These are phyloP conservation scores for Adrianichthys oophorus DNA, from an alignment of 2,797 vertebrate genomes.

Conservation along the genomic window DNA sequence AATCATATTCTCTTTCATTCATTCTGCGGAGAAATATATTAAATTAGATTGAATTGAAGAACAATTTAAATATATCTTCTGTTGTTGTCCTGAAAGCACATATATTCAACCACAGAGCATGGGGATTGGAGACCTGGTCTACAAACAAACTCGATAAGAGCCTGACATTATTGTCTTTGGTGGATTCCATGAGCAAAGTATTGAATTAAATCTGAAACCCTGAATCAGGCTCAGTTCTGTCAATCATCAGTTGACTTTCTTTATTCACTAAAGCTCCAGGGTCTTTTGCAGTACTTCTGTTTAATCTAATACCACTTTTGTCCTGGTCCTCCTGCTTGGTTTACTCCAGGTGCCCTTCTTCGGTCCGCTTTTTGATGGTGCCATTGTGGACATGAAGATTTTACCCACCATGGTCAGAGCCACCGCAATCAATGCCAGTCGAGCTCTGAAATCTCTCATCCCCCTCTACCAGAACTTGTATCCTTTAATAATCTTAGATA, in stretches of 20 bases:
- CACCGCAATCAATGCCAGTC: slow-evolving; percentile 98
- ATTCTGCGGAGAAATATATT: slow-evolving; percentile 70
- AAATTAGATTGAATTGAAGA: slow-evolving; percentile 69
- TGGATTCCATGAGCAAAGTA: slow-evolving; percentile 69
- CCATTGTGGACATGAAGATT: slow-evolving; percentile 96
- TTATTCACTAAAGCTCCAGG: slow-evolving; percentile 8
- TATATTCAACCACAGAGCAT: slow-evolving; percentile 55
- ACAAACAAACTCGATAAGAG: slow-evolving; percentile 58
- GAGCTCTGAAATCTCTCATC: slow-evolving; percentile 95
- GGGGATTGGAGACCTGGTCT: slow-evolving; percentile 56
- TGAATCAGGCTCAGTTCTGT: slow-evolving; percentile 36
- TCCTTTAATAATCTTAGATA: slow-evolving; percentile 75
- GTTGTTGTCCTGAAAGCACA: slow-evolving; percentile 60
- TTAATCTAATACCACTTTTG: background rate
- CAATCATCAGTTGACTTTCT: slow-evolving; percentile 20
- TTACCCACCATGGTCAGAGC: slow-evolving; percentile 95
- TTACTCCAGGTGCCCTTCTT: slow-evolving; percentile 91
- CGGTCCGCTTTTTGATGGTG: slow-evolving; percentile 96
- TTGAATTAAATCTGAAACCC: slow-evolving; percentile 53
- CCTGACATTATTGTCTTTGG: slow-evolving; percentile 59
- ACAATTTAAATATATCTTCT: slow-evolving; percentile 64
- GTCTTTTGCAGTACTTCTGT: background rate
- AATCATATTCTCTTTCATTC: slow-evolving; percentile 69
- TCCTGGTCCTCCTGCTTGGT: background rate
- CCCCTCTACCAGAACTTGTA: slow-evolving; percentile 99